Evolutionary conservation across 1,140 invertebrate species (phyloP), one percentile per base, ranked within the genome.

Genomic region (Nasonia vitripennis): DNA sequence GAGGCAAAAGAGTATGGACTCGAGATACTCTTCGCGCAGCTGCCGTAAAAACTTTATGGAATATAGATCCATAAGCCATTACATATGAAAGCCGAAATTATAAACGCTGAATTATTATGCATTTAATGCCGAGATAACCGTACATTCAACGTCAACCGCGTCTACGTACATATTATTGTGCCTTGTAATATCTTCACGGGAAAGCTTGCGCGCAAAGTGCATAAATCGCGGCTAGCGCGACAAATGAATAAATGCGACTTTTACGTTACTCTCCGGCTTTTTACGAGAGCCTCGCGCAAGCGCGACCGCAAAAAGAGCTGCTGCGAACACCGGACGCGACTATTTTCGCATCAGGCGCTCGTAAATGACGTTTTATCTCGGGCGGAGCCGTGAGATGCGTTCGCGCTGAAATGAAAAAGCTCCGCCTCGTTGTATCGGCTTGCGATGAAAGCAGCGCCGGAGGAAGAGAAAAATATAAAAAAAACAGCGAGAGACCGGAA

Each of bases 311-410:
- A 55, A 55, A 55, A 55, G 51, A 5, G 0, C 10, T 20, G 51
- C 14, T 55, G 71, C 11, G 14, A 74, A 20, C 10, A 2, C 34
- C 17, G 71, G 17, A 55, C 71, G 27, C 34, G 71, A 37, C 71
- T 74, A 74, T 74, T 74, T 74, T 37, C 71, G 34, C 71, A 37
- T 74, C 71, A 37, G n/a, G 31, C 27, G 71, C 71, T 74, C 71
- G 71, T 74, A 74, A 74, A 74, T 31, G 71, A 31, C 71, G 71
- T 37, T 31, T 74, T 70, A 70, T 70, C 68, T 23, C n/a, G 7
- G n/a, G 14, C 71, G 3, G 34, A 31, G 67, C 67, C n/a, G n/a
- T 70, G 23, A 70, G 14, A 74, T 37, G 71, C 71, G 71, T 37
- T 31, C 71, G 34, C 34, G 71, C 10, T 31, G 23, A 70, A 27